Evolutionary conservation across 2,113 vertebrate species (phyloP).

Genomic region (Haliaeetus leucogaster): DNA sequence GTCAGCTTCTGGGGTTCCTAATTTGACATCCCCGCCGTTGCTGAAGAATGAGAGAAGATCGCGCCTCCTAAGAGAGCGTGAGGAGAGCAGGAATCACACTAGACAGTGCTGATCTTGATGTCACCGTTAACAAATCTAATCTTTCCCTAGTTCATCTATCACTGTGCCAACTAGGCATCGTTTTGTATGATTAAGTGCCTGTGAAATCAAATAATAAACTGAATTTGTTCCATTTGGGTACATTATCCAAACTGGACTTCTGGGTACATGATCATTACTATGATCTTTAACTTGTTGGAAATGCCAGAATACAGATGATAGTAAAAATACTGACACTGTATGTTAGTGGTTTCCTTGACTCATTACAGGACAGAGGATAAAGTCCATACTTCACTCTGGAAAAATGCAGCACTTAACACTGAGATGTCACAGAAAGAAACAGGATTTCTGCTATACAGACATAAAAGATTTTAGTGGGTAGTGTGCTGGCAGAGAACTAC

Average conservation of each 20-base stretch:
- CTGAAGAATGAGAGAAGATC: conserved; percentile 2
- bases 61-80: neutral
- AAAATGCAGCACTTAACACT: neutral
- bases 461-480: neutral
- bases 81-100: neutral
- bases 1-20: neutral
- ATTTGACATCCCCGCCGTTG: neutral
- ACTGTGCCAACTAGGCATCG: neutral
- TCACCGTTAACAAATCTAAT: neutral
- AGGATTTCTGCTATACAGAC: neutral
- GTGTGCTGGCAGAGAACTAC: neutral
- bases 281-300: neutral
- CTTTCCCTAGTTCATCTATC: neutral
- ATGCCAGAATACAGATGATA: neutral
- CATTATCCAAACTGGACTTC: conserved; percentile 2
- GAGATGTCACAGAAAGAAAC: neutral
- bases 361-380: neutral
- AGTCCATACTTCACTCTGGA: neutral
- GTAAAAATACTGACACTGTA: neutral
- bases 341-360: neutral
- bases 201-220: conserved; percentile 48
- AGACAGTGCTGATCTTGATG: neutral
- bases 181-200: neutral
- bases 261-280: neutral
- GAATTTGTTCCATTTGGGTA: conserved; percentile 5